Percentiles rank a stretch among this genome's conserved stretches.
Conservation (phyloP, 1,140 invertebrate species). For the Contarinia nasturtii region DNA sequence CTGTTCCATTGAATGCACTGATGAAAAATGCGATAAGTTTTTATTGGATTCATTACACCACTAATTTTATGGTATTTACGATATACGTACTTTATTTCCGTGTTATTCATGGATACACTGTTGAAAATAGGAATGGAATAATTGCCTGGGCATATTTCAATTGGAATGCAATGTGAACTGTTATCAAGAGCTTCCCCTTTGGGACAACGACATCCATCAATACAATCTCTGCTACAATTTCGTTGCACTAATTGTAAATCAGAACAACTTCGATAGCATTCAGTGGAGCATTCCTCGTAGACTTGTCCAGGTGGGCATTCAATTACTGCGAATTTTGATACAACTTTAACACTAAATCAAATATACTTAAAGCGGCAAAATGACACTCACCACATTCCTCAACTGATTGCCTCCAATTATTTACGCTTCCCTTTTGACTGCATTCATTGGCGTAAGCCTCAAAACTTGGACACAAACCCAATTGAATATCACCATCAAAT, state of each 20-base stretch:
- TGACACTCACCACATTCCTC: conserved; percentile 43
- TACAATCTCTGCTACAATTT: conserved; percentile 32
- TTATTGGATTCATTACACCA: too few relatives aligned
- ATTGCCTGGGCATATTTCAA: conserved; percentile 54
- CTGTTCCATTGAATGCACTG: too few relatives aligned
- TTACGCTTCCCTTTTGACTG: conserved; percentile 37
- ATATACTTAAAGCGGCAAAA: too few relatives aligned
- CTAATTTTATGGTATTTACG: too few relatives aligned
- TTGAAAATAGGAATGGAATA: conserved; percentile 51
- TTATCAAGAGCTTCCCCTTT: conserved; percentile 52
- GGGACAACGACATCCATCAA: conserved; percentile 78
- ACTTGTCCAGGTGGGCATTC: conserved; percentile 57
- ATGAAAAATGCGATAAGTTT: too few relatives aligned
- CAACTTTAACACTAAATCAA: too few relatives aligned
- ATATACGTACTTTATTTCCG: too few relatives aligned
- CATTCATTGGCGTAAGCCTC: conserved; percentile 65
- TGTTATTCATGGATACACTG: too few relatives aligned
- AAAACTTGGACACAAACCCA: conserved; percentile 63
- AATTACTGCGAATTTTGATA: conserved; percentile 26
- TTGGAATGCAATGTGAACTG: conserved; percentile 57
- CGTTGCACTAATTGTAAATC: conserved; percentile 28
- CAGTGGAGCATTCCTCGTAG: conserved; percentile 59
- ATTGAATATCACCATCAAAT: conserved; percentile 39
- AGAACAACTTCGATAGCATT: conserved; percentile 48
- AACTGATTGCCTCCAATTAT: conserved; percentile 59